Evolutionary conservation across 2,113 vertebrate genomes (phyloP), one percentile per base, ranked within the genome.

Genomic region (Pleuronectes platessa): DNA sequence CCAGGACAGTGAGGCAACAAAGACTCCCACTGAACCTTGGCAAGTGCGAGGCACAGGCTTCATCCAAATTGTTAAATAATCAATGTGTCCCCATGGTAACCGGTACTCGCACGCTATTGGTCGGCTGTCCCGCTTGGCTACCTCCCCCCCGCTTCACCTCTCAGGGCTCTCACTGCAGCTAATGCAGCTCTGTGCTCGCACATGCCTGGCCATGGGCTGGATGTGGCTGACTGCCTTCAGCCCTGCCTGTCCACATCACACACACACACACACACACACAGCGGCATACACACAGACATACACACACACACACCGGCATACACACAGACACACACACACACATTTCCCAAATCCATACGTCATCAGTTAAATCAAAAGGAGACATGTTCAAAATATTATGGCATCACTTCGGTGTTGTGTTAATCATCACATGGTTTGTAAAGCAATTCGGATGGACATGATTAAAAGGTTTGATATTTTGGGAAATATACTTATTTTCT

Each of bases 61-160:
- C 74, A 73, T 92, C 88, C 90, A 90, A 93, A 91, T 71, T 89
- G 91, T 92, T 95, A 94, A 95, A 94, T 94, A 94, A 94, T 94
- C 92, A 90, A 94, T 94, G 93, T 85, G 92, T 93, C 93, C 78
- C 92, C 89, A 94, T 94, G 90, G 91, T 35, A 90, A 95, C 92
- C 45, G 42, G 74, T 61, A 69, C 88, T 77, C 13, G 64, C 71
- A 65, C 71, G 0, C 79, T 61, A 92, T 87, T 93, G 89, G 90
- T 85, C 45, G 3, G 68, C 47, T 35, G 72, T 70, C 76, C 55
- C 15, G 42, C 71, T 81, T 73, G 83, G 85, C 68, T 78, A 54
- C 88, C 85, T 68, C 82, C 86, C 79, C 79, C 81, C 79, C 78
- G 69, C 83, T 77, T 85, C 81, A 87, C 86, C 71, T 91, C 86